phyloP scores from a whole-genome alignment of 2,888 invertebrate species.

The Rotaria socialis region DNA sequence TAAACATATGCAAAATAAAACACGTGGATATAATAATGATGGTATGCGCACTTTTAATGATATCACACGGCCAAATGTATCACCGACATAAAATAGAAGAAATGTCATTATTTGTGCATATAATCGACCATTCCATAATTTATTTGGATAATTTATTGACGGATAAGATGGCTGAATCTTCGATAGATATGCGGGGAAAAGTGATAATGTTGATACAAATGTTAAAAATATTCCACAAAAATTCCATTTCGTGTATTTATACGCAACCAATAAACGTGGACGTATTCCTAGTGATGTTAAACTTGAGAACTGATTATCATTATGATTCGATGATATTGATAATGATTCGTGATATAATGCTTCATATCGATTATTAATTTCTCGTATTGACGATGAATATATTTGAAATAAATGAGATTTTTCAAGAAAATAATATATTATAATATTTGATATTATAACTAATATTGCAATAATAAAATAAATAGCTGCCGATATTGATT shows the following conservation, averaged over 20 bases:
- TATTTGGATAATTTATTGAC: background rate
- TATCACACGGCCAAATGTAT: background rate
- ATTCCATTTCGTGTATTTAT: background rate
- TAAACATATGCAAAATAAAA: background rate
- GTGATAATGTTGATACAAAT: background rate
- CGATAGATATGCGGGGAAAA: background rate
- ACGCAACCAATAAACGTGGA: background rate
- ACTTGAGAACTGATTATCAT: background rate
- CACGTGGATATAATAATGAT: background rate
- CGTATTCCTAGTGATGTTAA: background rate
- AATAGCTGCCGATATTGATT: background rate
- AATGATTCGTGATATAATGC: background rate
- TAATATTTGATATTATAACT: background rate
- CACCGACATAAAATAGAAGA: constrained; percentile 7
- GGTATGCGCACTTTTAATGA: background rate
- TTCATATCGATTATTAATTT: constrained; percentile 14
- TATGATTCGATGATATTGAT: background rate
- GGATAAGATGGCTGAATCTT: constrained; percentile 11
- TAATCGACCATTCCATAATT: background rate
- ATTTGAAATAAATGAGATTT: constrained; percentile 17
- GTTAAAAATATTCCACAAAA: background rate
- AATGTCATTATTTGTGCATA: constrained; percentile 28
- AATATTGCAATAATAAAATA: constrained; percentile 14
- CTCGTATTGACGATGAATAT: background rate
- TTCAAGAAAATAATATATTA: background rate